These are phyloP conservation scores for Diploptera punctata DNA, from an alignment of 2,888 invertebrate genomes.

Conservation along the genomic window DNA sequence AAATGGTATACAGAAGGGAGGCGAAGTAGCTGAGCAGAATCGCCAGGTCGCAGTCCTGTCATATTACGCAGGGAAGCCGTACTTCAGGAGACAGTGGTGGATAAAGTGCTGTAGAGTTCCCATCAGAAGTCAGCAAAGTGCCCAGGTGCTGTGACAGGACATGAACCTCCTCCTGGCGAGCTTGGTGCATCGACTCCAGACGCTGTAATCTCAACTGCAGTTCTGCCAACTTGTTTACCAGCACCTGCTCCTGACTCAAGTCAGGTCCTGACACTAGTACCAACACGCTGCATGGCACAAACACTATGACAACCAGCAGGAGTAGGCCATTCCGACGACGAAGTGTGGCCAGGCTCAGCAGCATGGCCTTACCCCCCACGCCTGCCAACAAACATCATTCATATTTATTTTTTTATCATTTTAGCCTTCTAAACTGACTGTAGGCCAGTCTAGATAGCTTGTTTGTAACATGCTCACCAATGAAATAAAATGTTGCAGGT, in stretches of 20 bases:
- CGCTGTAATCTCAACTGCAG: slow-evolving; percentile 79
- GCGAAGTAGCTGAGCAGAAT: slow-evolving; percentile 60
- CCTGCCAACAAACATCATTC: slow-evolving; percentile 12
- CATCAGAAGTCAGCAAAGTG: slow-evolving; percentile 51
- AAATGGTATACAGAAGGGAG: slow-evolving; percentile 85
- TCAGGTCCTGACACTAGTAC: slow-evolving; percentile 63
- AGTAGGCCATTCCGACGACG: slow-evolving; percentile 64
- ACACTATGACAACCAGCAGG: slow-evolving; percentile 60
- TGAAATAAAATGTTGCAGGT: no score
- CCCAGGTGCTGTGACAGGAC: slow-evolving; percentile 70
- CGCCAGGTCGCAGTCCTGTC: slow-evolving; percentile 59
- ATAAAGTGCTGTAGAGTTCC: slow-evolving; percentile 10
- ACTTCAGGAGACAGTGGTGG: slow-evolving; percentile 56
- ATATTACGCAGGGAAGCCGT: slow-evolving; percentile 57
- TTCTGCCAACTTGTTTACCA: slow-evolving; percentile 75
- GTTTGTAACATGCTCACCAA: no score
- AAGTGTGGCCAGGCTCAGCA: slow-evolving; percentile 38
- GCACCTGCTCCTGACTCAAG: slow-evolving; percentile 67
- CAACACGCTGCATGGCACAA: slow-evolving; percentile 64
- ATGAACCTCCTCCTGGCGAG: slow-evolving; percentile 77
- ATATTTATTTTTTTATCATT: no score
- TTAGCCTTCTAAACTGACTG: no score
- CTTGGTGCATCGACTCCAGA: slow-evolving; percentile 78
- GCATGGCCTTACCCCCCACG: slow-evolving; percentile 35
- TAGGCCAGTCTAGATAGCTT: no score